phyloP scores from a whole-genome alignment of 35 echinoderm and acorn worm genomes.

The Lytechinus pictus region DNA sequence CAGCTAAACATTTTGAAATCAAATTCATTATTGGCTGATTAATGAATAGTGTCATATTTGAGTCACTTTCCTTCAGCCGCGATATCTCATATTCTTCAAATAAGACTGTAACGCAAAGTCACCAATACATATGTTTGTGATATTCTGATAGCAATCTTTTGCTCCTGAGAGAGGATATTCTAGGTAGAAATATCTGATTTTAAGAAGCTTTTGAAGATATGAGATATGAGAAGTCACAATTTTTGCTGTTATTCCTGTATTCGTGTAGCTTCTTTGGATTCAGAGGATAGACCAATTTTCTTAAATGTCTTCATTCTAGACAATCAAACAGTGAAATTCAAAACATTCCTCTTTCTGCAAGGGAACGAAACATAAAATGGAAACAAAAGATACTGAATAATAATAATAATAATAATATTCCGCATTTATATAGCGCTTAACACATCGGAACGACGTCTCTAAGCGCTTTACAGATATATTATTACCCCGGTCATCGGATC shows the following conservation, averaged over 20 bases:
- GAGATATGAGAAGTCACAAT: not conserved
- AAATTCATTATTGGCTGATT: not conserved
- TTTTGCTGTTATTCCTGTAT: not conserved
- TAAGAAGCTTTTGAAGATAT: not conserved
- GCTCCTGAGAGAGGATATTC: not conserved
- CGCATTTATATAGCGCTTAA: too few relatives aligned
- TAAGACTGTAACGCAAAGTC: constrained; percentile 11
- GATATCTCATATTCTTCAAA: not conserved
- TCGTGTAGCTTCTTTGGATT: not conserved
- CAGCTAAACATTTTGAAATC: not conserved
- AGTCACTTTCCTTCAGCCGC: not conserved
- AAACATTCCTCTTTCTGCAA: not conserved
- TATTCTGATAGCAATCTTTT: not conserved
- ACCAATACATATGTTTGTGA: constrained; percentile 3
- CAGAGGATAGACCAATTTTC: not conserved
- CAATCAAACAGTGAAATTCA: not conserved
- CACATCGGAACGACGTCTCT: too few relatives aligned
- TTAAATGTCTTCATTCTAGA: constrained; percentile 4
- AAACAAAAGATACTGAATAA: too few relatives aligned
- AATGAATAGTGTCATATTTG: not conserved
- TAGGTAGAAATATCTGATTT: constrained; percentile 19
- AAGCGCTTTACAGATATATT: too few relatives aligned
- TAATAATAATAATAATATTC: too few relatives aligned
- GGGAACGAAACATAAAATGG: too few relatives aligned
- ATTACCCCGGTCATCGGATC: too few relatives aligned